Evolutionary conservation across 2,113 vertebrate genomes (phyloP).

Genomic region (Platysternon megacephalum): DNA sequence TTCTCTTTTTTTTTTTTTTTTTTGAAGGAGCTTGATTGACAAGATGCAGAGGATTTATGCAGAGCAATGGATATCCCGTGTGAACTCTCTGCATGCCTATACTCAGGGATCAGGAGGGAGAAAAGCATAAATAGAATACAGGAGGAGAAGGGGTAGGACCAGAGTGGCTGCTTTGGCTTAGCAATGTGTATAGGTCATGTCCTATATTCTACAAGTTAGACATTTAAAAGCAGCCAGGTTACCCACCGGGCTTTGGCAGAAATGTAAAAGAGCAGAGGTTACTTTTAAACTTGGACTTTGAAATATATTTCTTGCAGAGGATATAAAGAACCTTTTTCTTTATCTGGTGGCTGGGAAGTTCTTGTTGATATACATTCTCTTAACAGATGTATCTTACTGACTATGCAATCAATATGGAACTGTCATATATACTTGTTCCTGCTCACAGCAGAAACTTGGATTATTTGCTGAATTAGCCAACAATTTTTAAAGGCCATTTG

Average conservation of each 20-base stretch:
- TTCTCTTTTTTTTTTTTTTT: not conserved
- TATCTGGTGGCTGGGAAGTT: not conserved
- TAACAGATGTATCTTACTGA: not conserved
- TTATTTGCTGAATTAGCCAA: not conserved
- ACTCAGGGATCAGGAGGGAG: not conserved
- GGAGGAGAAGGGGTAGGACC: not conserved
- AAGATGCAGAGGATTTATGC: not conserved
- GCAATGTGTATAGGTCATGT: rapidly evolving
- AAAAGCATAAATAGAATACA: not conserved
- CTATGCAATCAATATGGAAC: rapidly evolving
- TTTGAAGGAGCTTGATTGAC: rapidly evolving
- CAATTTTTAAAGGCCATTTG: not conserved
- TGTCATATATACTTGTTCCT: not conserved
- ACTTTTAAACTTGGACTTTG: not conserved
- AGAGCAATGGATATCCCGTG: not conserved
- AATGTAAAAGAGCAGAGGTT: rapidly evolving
- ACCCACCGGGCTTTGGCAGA: not conserved
- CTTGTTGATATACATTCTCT: too few species aligned
- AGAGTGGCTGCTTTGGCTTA: rapidly evolving
- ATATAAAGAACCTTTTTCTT: not conserved
- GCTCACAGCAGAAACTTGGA: too few species aligned
- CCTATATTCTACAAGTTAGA: rapidly evolving
- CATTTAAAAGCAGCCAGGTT: not conserved
- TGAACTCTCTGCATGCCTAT: not conserved
- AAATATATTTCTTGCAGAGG: not conserved